Evolutionary conservation across 2,113 vertebrate species (phyloP).

Genomic region (Talpa occidentalis): DNA sequence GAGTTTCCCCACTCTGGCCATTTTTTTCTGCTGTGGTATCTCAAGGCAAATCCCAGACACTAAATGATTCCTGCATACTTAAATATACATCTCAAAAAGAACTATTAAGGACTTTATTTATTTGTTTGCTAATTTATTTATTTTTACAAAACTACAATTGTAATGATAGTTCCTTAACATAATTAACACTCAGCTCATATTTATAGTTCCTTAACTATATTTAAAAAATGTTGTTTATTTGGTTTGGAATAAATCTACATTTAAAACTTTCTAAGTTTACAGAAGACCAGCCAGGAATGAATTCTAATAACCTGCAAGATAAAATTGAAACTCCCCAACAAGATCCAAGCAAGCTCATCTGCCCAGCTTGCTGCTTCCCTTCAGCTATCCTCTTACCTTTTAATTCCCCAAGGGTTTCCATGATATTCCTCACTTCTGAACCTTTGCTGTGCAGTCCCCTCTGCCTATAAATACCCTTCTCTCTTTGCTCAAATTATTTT

Average conservation of each 20-base stretch:
- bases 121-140: neutral
- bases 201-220: neutral
- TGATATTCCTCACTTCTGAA: neutral
- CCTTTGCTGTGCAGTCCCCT: neutral
- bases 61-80: neutral
- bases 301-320: neutral
- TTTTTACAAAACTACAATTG: neutral
- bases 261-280: constrained; percentile 27
- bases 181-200: neutral
- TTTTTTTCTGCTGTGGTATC: neutral
- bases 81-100: neutral
- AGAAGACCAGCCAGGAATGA: neutral
- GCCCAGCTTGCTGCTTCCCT: neutral
- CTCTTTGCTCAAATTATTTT: neutral
- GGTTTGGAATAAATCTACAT: neutral
- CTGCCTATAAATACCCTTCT: neutral
- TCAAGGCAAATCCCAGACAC: neutral
- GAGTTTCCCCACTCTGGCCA: neutral
- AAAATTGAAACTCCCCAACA: neutral
- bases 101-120: neutral
- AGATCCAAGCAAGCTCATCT: no score
- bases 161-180: neutral
- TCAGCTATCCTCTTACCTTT: neutral
- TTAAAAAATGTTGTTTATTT: neutral
- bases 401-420: neutral